Evolutionary conservation across 2,113 vertebrate genomes (phyloP), one percentile per base, ranked within the genome.

Genomic region (Sorex fumeus): DNA sequence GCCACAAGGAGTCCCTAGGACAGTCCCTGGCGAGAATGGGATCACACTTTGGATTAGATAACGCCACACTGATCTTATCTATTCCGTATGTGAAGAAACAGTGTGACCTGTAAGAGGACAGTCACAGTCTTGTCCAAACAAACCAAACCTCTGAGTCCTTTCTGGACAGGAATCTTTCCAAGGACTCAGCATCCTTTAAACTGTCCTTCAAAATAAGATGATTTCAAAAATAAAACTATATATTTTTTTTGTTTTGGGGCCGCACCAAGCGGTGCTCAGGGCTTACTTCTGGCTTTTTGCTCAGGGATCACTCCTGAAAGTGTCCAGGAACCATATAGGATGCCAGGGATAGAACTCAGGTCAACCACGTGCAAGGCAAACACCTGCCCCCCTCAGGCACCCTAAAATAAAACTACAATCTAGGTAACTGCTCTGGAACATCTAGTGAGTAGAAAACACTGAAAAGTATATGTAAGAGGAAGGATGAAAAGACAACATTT

Each of bases 401-500:
- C 45, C 47, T 50, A 91, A 88, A 86, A 83, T 62, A 67, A 80
- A 90, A 81, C 8, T 25, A 53, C 40, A 75, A 34, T 77, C 90
- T 16, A 71, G 7, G 13, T 75, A 78, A 92, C 47, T 57, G 67
- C 23, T 78, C 43, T 62, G 60, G 45, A 86, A 83, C 25, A 19
- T 50, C 32, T 66, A 25, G 18, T n/a, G n/a, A 89, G 11, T 47
- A 84, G 2, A 78, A 66, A 86, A 66, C 9, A 93, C 69, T 71
- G 45, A 93, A 81, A 93, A 53, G 36, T 12, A 88, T 11, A 57
- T 6, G 40, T 71, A 34, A 84, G 9, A 85, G 80, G 36, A 43
- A 90, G 78, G 15, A 77, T 32, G 79, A 91, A 88, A 92, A 79
- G 25, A 85, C 66, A 60, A 89, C 79, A 21, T 53, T 87, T 89